Evolutionary conservation across 2,888 invertebrate genomes (phyloP).

Genomic region (Diabrotica balteata): DNA sequence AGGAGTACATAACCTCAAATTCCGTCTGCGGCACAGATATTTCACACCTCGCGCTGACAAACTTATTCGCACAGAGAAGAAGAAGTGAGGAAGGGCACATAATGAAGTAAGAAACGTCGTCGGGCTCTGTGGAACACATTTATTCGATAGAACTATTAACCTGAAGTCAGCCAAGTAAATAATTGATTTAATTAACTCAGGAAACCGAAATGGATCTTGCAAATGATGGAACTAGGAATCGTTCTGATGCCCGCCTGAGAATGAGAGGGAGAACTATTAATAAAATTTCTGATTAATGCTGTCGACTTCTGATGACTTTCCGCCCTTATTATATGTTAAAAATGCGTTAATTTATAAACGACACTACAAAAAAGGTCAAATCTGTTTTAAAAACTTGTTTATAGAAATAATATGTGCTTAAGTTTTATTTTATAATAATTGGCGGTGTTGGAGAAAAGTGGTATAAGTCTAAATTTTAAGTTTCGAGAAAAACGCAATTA

Average conservation of each 20-base stretch:
- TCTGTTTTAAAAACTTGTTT: no score
- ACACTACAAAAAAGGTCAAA: no score
- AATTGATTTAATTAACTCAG: constrained; percentile 32
- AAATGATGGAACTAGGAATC: constrained; percentile 22
- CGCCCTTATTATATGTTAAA: not conserved
- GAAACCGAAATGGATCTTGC: constrained; percentile 20
- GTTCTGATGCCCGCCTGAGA: constrained; percentile 6
- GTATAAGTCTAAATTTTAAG: no score
- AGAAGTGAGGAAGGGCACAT: constrained; percentile 9
- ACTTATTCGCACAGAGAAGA: constrained; percentile 1
- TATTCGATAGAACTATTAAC: constrained; percentile 29
- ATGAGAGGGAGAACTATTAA: constrained; percentile 17
- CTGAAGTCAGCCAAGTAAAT: constrained; percentile 30
- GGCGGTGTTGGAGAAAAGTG: no score
- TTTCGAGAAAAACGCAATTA: no score
- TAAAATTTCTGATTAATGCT: constrained; percentile 13
- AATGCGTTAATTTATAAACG: no score
- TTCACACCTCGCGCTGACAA: constrained; percentile 11
- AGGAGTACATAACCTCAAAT: constrained; percentile 18
- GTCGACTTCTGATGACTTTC: not conserved
- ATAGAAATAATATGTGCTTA: no score
- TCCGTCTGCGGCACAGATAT: constrained; percentile 15
- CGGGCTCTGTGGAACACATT: constrained; percentile 18
- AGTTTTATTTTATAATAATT: no score
- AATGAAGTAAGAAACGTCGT: constrained; percentile 26